A percentile compares a stretch with the other conserved stretches of the same genome.
Conservation (phyloP, 2,888 invertebrate species). For the Fragum fragum region DNA sequence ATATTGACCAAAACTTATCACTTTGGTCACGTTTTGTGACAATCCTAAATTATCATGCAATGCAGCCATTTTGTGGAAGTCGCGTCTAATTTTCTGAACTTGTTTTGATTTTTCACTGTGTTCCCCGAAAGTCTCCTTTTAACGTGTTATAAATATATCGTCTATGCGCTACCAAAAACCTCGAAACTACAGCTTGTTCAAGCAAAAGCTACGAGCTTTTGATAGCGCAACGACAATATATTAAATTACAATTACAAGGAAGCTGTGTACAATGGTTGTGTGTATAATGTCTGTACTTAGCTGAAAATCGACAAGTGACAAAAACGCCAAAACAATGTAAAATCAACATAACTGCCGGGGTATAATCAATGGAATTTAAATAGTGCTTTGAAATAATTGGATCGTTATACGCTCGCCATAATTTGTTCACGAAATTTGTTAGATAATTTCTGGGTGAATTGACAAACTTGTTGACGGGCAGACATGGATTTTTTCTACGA, state of each 20-base stretch:
- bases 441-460: neutral
- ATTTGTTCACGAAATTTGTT: neutral
- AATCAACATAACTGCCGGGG: neutral
- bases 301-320: constrained; percentile 1
- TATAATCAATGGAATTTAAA: neutral
- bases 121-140: too few relatives aligned
- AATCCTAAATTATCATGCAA: too few relatives aligned
- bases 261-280: neutral
- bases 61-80: too few relatives aligned
- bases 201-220: too few relatives aligned
- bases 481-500: constrained; percentile 79
- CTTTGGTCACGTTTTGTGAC: too few relatives aligned
- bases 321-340: neutral
- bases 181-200: too few relatives aligned
- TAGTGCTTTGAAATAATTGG: constrained; percentile 17
- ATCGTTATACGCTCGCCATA: neutral
- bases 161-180: too few relatives aligned
- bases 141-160: too few relatives aligned
- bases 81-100: too few relatives aligned
- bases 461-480: neutral
- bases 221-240: too few relatives aligned
- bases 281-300: neutral
- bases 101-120: too few relatives aligned
- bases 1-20: too few relatives aligned
- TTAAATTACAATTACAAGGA: neutral